Conservation (phyloP, 1,140 invertebrate species). For the Solen grandis region DNA sequence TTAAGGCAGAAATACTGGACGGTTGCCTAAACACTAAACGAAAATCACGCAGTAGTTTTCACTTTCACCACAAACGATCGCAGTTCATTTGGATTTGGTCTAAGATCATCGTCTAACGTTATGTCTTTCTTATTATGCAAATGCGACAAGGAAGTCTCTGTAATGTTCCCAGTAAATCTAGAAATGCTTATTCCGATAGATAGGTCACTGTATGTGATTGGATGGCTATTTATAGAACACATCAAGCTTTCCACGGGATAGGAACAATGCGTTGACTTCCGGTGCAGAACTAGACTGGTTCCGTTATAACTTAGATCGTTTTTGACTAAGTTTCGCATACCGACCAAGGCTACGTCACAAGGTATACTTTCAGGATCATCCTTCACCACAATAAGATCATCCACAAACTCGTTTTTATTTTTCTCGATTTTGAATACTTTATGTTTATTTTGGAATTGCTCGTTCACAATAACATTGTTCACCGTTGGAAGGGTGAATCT, state of each 20-base stretch:
- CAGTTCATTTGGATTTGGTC: slow-evolving; percentile 23
- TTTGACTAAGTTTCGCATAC: slow-evolving; percentile 21
- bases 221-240: not conserved
- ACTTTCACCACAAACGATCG: slow-evolving; percentile 26
- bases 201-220: not conserved
- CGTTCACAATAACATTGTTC: slow-evolving; percentile 32
- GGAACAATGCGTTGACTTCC: slow-evolving; percentile 16
- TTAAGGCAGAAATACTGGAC: too few species aligned
- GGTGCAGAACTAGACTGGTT: slow-evolving; percentile 43
- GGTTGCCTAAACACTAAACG: too few species aligned
- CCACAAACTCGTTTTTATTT: not conserved
- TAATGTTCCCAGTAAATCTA: not conserved
- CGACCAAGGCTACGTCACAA: slow-evolving; percentile 33
- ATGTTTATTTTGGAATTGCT: slow-evolving; percentile 42
- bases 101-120: not conserved
- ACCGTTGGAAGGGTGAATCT: slow-evolving; percentile 38
- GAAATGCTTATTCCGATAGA: not conserved
- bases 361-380: not conserved
- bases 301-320: slow-evolving; percentile 32
- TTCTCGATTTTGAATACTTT: slow-evolving; percentile 36
- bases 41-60: too few species aligned
- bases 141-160: slow-evolving; percentile 44
- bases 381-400: slow-evolving; percentile 43
- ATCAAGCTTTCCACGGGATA: slow-evolving; percentile 16
- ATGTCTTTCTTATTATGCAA: slow-evolving; percentile 1